Base-by-base conservation (phyloP, 1,140 invertebrate species). In the Tetraneura akinire region DNA sequence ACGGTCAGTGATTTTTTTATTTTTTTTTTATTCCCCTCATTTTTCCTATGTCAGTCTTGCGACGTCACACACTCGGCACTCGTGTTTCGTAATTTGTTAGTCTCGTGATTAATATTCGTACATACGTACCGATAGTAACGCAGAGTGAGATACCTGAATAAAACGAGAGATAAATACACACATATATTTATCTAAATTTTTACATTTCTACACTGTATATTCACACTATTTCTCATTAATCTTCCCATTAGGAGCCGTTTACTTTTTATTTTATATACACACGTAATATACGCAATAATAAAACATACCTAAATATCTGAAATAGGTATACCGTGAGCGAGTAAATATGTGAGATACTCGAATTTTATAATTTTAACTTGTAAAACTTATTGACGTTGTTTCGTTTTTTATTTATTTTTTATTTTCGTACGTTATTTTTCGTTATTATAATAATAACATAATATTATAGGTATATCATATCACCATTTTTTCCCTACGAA, bases 1-100 rank as follows among this genome's bases (percentile, higher is more conserved):
- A 71, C 26, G 68, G 42, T 71, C 66, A 70, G 42, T 51, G 16
- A 16, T 26, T 9, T 49, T 29, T 73, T 53, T 51, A n/a, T 64
- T 37, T 42, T 64, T 26, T 26, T 62, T 29, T 42, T 66, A 26
- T 66, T 42, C 10, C 21, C 42, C 29, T 23, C 32, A 45, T 45
- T 45, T 70, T 9, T 71, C 1, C 16, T 21, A 18, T 29, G 68
- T 49, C 45, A 71, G 68, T 47, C 42, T 68, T 47, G 21, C 23
- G 47, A 71, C 45, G 49, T 71, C 68, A 71, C 68, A 71, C 68
- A 71, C 68, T 71, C 26, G 23, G 68, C 9, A 29, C 23, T 71
- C 23, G 26, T 51, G 68, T 71, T 21, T 68, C 23, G 42, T 47
- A 68, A 68, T 68, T 68, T 68, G 66, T 68, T 68, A 16, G 66